Evolutionary conservation across 1,140 invertebrate species (phyloP), one percentile per base, ranked within the genome.

Genomic region (Medauroidea extradentata): DNA sequence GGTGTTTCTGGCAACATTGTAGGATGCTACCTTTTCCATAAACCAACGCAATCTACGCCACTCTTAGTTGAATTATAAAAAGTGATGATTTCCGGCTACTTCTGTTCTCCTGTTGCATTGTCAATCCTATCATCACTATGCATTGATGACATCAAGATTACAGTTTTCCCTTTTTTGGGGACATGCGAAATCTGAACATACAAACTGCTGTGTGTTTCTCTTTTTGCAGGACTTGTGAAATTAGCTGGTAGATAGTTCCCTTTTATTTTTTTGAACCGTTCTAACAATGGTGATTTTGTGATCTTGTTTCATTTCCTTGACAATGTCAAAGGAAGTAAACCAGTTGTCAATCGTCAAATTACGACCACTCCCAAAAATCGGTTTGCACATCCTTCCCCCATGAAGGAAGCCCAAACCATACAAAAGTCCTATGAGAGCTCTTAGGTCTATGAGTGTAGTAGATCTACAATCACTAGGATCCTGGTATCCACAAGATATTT

Each of bases 1-100:
- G 7, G 58, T 69, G 18, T 59, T 65, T 43, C 70, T 24, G 9
- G 44, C 21, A 23, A 48, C 49, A 38, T 53, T 64, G 53, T 68
- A 71, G 7, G 24, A 50, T 3, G 60, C 57, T 52, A 56, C 62
- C 53, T 71, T 62, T 59, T 73, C 58, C n/a, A n/a, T n/a, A n/a
- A n/a, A 60, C 74, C 72, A 13, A 71, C 65, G 11, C 64, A 63
- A 63, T 76, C 74, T 13, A 78, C 74, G 13, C 68, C 72, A 44
- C 66, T 66, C 66, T 78, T 78, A 8, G 73, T 75, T n/a, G 48
- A 14, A 57, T 76, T 75, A 56, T 78, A 76, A 59, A 61, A 66
- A 5, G 58, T 65, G 19, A 75, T 69, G 14, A 76, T 70, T 39
- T 69, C 67, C 29, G 74, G 73, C 60, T 75, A 75, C 24, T 63